Base-by-base conservation (phyloP, 2,113 vertebrate species). In the Pycnonotus jocosus region DNA sequence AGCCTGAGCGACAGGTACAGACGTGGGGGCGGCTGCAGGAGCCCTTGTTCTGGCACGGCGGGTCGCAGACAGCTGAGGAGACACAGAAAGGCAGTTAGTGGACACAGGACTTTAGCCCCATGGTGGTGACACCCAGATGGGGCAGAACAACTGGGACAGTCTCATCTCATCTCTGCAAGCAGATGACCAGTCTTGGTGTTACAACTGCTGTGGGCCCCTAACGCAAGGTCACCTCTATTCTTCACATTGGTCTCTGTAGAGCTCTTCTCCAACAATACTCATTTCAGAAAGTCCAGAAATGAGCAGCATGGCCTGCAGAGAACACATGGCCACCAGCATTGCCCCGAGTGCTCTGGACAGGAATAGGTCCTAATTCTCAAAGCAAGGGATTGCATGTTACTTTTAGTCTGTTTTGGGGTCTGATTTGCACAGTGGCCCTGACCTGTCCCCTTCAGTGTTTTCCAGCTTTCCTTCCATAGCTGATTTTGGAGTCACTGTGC, bases 21-120 rank as follows among this genome's bases (percentile, higher is more conserved):
- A 98, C 95, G 87, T 98, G 98, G 25, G 98, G 98, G 15, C 98
- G 97, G 82, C 97, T 98, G 97, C 98, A 98, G 90, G 98, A 97
- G 44, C 98, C 98, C 68, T 97, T 97, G 96, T 98, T 98, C 94
- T 98, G 97, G 96, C 98, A 98, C 0, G 98, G 98, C 0, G 98
- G 98, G 81, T 98, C 91, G 35, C 98, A 98, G 78, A 98, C 97
- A 16, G 98, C 98, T 98, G 97, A 14, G 62, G 88, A 92, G 66
- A 97, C 81, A 97, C 65, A 82, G 81, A 94, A 80, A 88, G 58
- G 38, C 10, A 5, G 51, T 96, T 90, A 93, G 95, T n/a, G 65
- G 42, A 77, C 42, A 30, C 1, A 2, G 23, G 54, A n/a, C 28
- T 79, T 17, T 5, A 61, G 35, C 13, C 27, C 30, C 58, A 30